Evolutionary conservation across 2,113 vertebrate species (phyloP).

Genomic region (Parotia lawesii): DNA sequence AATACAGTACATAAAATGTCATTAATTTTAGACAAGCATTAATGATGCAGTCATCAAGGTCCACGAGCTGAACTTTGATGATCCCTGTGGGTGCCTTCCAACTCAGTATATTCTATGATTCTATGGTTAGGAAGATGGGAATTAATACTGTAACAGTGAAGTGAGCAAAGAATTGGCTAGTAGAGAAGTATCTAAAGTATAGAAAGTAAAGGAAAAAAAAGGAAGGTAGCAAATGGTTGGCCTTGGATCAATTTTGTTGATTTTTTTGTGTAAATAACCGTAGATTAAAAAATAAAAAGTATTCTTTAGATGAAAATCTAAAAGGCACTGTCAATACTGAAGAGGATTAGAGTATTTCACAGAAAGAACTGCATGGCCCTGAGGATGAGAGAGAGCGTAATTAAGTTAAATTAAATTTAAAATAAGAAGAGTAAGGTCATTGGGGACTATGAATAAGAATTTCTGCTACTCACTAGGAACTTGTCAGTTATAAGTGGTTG

Average conservation of each 20-base stretch:
- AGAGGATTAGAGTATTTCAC: conserved; percentile 1
- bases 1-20: background rate
- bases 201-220: background rate
- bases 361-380: background rate
- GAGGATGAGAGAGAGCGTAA: background rate
- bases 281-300: background rate
- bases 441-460: background rate
- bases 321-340: conserved; percentile 1
- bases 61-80: background rate
- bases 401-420: conserved; percentile 24
- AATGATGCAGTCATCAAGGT: background rate
- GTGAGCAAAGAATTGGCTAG: background rate
- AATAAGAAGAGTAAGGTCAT: conserved; percentile 1
- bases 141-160: background rate
- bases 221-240: background rate
- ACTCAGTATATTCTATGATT: background rate
- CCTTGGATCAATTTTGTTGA: background rate
- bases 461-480: conserved; percentile 2
- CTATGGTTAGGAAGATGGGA: background rate
- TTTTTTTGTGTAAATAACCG: background rate
- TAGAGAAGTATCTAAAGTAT: background rate
- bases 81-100: background rate
- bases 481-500: background rate
- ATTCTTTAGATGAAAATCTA: background rate
- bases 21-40: background rate